Conservation (phyloP, 1,140 invertebrate genomes). For the Idris sp. region DNA sequence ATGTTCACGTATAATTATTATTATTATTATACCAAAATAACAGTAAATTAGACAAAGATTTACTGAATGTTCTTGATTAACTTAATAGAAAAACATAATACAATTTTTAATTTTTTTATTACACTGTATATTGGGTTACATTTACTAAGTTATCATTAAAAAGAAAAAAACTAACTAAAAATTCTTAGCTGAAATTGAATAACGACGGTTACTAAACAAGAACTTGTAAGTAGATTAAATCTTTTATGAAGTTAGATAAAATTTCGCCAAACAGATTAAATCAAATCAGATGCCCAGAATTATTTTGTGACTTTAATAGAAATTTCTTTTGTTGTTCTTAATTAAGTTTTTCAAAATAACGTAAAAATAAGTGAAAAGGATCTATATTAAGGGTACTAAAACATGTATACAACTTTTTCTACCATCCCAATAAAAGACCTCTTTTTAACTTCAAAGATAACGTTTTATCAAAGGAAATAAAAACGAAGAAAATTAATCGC, state of each 20-base stretch:
- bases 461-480: constrained; percentile 3
- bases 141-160: no score
- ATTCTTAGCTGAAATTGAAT: neutral
- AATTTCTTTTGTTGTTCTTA: constrained; percentile 30
- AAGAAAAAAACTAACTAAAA: no score
- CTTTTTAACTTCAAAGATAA: neutral
- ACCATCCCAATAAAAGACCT: neutral
- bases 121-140: no score
- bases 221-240: constrained; percentile 30
- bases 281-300: constrained; percentile 10
- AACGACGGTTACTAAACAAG: constrained; percentile 11
- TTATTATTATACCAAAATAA: no score
- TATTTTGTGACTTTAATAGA: constrained; percentile 14
- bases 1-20: no score
- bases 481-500: neutral
- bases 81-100: no score
- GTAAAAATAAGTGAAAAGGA: constrained; percentile 7
- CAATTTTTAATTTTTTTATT: no score
- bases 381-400: neutral
- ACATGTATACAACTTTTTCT: constrained; percentile 13
- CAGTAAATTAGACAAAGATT: no score
- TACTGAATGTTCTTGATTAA: no score
- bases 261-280: constrained; percentile 26
- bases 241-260: constrained; percentile 21
- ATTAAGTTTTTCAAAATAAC: constrained; percentile 23